Conservation (phyloP, 2,888 invertebrate species). For the Coelopa pilipes region DNA sequence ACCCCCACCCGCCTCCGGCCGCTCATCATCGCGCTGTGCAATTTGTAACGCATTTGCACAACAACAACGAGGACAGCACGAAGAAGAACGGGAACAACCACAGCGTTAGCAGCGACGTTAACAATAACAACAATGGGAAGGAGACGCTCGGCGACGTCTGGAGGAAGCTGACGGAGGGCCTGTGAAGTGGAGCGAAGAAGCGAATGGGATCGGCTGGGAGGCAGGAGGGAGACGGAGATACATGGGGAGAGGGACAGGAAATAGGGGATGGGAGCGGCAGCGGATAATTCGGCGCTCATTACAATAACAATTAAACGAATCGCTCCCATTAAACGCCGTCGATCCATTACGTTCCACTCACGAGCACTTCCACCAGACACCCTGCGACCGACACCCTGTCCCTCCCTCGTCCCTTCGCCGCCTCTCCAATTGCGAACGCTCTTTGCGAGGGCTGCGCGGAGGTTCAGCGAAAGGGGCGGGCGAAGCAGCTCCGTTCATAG, state of each 20-base stretch:
- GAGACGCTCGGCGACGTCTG: background rate
- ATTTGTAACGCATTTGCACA: background rate
- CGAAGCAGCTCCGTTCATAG: slow-evolving; percentile 51
- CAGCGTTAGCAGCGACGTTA: background rate
- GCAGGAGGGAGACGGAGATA: too few relatives aligned
- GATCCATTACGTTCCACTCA: slow-evolving; percentile 29
- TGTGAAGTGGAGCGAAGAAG: background rate
- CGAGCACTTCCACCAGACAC: slow-evolving; percentile 19
- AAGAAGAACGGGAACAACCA: background rate
- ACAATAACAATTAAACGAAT: slow-evolving; percentile 35
- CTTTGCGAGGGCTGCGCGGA: too few relatives aligned
- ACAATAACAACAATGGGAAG: background rate
- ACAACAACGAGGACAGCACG: background rate
- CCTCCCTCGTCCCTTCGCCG: too few relatives aligned
- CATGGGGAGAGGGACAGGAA: too few relatives aligned
- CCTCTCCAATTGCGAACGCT: too few relatives aligned
- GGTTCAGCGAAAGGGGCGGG: too few relatives aligned
- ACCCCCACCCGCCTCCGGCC: background rate
- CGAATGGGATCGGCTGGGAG: too few relatives aligned
- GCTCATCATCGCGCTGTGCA: background rate
- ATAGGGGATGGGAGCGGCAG: too few relatives aligned
- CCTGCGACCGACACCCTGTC: too few relatives aligned
- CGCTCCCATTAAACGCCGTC: slow-evolving; percentile 31
- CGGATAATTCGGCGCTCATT: slow-evolving; percentile 12
- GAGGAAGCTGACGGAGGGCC: too few relatives aligned